These are phyloP conservation scores for Ramphastos sulfuratus DNA, from an alignment of 2,113 vertebrate species.

Conservation along the genomic window DNA sequence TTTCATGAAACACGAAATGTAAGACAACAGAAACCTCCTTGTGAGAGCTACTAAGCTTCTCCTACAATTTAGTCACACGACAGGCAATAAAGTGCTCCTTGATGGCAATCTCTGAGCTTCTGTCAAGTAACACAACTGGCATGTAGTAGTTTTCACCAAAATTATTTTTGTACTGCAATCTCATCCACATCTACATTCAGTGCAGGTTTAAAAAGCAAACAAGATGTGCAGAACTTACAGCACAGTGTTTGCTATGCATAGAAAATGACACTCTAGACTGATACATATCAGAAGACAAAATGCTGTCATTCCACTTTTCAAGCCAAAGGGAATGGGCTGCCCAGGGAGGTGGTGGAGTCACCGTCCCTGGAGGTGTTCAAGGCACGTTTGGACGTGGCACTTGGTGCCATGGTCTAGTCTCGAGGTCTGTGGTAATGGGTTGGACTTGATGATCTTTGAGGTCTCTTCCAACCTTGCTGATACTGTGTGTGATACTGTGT, in stretches of 20 bases:
- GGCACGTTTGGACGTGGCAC: too few species aligned
- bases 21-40: neutral
- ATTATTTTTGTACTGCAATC: neutral
- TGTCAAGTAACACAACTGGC: neutral
- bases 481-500: too few species aligned
- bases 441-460: too few species aligned
- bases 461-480: too few species aligned
- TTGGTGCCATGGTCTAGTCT: too few species aligned
- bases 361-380: too few species aligned
- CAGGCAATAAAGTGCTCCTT: neutral
- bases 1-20: neutral
- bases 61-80: neutral
- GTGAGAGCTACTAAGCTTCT: neutral
- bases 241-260: neutral
- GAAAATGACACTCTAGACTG: neutral
- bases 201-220: neutral
- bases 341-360: too few species aligned
- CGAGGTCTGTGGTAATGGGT: too few species aligned
- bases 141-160: neutral
- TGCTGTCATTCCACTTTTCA: neutral
- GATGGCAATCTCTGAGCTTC: neutral
- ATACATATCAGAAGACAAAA: neutral
- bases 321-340: neutral
- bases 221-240: neutral
- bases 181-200: neutral